Base-by-base conservation (phyloP, 2,113 vertebrate species). In the Pseudorhombus dupliciocellatus region DNA sequence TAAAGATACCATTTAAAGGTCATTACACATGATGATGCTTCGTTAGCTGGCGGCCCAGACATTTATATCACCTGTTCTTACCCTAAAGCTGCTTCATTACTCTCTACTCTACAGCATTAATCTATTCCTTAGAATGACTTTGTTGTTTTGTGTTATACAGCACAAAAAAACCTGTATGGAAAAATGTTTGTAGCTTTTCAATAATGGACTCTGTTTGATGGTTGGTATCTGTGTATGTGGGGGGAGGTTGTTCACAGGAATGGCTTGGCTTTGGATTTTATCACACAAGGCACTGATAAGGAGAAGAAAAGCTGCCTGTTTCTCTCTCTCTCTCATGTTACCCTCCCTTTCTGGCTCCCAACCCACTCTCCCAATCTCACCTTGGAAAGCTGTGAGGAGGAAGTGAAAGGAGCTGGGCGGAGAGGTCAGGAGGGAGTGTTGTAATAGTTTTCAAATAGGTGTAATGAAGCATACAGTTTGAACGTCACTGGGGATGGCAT, bases 211-310 rank as follows among this genome's bases (percentile, higher is more conserved):
- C 1, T 50, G 4, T 60, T 75, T 59, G 20, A 61, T 68, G 50
- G 52, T 40, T 60, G 34, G 22, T 65, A 53, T 56, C 31, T 58
- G 61, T 40, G 64, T 15, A 4, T 11, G n/a, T n/a, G 15, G 57
- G 61, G 66, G 54, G 30, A 54, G 68, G 4, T 44, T 66, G 52
- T 21, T 70, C 53, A 9, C 53, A 70, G 57, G 30, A 73, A 73
- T 65, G 63, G 75, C 54, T 73, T 71, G 75, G 77, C 79, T 84
- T 75, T 78, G 72, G 55, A 65, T 74, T 84, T 84, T 80, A 85
- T 84, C 79, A 72, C 80, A 73, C 34, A n/a, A 28, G 18, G 46
- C 21, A 9, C 67, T 75, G 84, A 89, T 90, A 89, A 91, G 79
- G 76, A 37, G 72, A 59, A 83, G 73, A 75, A 62, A 70, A 72